Evolutionary conservation across 2,888 invertebrate species (phyloP).

Genomic region (Drosophila sordidula): DNA sequence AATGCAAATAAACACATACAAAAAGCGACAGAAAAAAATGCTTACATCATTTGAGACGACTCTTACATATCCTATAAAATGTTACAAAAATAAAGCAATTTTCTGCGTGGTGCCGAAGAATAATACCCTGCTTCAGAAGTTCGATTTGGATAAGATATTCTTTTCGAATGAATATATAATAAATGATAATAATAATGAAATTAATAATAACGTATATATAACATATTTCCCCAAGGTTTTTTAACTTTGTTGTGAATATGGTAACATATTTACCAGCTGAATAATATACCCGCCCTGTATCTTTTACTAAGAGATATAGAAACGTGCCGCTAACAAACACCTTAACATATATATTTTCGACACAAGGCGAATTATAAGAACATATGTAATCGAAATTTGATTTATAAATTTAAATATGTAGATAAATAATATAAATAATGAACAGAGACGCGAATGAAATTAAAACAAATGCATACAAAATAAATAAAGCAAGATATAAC

Average conservation of each 20-base stretch:
- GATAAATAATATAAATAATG: conserved; percentile 67
- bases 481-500: neutral
- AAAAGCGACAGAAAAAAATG: conserved; percentile 49
- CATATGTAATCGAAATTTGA: conserved; percentile 76
- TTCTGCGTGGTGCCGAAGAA: too few relatives aligned
- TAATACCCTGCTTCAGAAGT: too few relatives aligned
- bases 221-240: too few relatives aligned
- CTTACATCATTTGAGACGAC: conserved; percentile 7
- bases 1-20: conserved; percentile 70
- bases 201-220: too few relatives aligned
- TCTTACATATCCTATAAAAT: conserved; percentile 24
- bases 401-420: conserved; percentile 65
- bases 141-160: too few relatives aligned
- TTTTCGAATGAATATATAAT: too few relatives aligned
- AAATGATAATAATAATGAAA: too few relatives aligned
- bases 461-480: conserved; percentile 38
- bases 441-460: neutral
- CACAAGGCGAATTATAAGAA: conserved; percentile 68
- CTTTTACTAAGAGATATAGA: conserved; percentile 30
- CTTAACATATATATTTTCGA: conserved; percentile 13
- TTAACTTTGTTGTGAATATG: too few relatives aligned
- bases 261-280: neutral
- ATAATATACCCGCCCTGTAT: conserved; percentile 13
- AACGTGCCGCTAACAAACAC: conserved; percentile 61
- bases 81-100: too few relatives aligned